Evolutionary conservation across 2,797 vertebrate genomes (phyloP), one percentile per base, ranked within the genome.

Genomic region (Hydrolagus colliei): DNA sequence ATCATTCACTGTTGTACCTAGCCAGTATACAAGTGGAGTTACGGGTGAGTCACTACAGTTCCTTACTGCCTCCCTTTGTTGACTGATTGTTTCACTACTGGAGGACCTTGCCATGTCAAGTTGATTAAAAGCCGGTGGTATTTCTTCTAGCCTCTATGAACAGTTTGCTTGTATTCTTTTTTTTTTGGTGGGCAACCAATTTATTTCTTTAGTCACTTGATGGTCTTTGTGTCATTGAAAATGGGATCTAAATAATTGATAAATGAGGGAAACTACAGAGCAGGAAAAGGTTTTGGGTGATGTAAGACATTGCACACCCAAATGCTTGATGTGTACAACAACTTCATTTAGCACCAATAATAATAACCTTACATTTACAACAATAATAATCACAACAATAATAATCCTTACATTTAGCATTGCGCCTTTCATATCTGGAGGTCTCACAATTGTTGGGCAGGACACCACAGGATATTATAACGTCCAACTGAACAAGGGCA

Each of bases 1-100:
- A 75, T 96, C 96, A 14, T 97, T 98, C 92, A 92, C 95, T 73
- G 92, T 95, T 65, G 93, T 94, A 90, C 95, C 95, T 90, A 96
- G 92, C 93, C 92, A 96, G 7, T 97, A 97, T 93, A 95, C 96
- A 87, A 92, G 95, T 86, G 92, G 93, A 75, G 93, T 97, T 91
- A 96, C 96, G 90, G 95, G 97, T 98, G 88, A 93, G 95, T 79
- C 75, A 87, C 87, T 22, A 14, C 41, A 63, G 32, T 74, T 32
- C 61, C 32, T 59, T 62, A 20, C 74, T 71, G 14, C 27, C 6
- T 71, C 18, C 32, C 11, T 79, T 35, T 86, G 74, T 52, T 52
- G 5, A 76, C 74, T 20, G 74, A 59, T 20, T 82, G 63, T 9
- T 27, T 20, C 20, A 1, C 65, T 35, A 68, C 32, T 1, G 27